A percentile compares a stretch with the other conserved stretches of the same genome.
Evolutionary conservation across 1,140 invertebrate genomes (phyloP).

Genomic region (Melitaea cinxia): DNA sequence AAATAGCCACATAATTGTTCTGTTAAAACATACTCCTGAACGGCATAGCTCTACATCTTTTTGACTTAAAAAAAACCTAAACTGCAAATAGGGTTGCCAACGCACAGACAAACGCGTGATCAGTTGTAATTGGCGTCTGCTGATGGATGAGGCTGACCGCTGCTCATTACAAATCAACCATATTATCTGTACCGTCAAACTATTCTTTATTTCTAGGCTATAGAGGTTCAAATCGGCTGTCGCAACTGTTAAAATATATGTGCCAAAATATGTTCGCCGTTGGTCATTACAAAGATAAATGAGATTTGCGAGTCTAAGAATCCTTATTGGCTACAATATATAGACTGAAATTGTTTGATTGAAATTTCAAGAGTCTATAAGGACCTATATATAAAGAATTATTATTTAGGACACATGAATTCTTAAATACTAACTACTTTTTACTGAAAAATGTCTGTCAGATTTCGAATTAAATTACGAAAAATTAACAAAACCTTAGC

Average conservation of each 20-base stretch:
- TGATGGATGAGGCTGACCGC: constrained; percentile 64
- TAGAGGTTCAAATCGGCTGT: background rate
- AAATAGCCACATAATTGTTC: too few relatives aligned
- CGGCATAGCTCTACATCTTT: background rate
- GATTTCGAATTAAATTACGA: too few relatives aligned
- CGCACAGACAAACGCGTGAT: constrained; percentile 54
- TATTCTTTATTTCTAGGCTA: background rate
- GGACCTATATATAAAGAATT: background rate
- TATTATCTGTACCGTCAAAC: background rate
- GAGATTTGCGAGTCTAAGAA: background rate
- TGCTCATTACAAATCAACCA: constrained; percentile 14
- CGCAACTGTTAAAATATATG: background rate
- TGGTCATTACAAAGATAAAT: background rate
- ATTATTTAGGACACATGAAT: too few relatives aligned
- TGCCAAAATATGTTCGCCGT: background rate
- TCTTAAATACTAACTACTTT: too few relatives aligned
- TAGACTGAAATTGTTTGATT: background rate
- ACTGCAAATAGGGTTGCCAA: constrained; percentile 30
- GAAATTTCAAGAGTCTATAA: background rate
- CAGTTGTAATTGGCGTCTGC: constrained; percentile 65
- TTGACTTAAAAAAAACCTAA: constrained; percentile 17
- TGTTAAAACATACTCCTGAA: background rate
- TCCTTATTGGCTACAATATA: background rate
- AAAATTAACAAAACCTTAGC: too few relatives aligned
- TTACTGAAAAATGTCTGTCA: too few relatives aligned